phyloP scores from a whole-genome alignment of 2,888 invertebrate genomes.

The Eupithecia inturbata region DNA sequence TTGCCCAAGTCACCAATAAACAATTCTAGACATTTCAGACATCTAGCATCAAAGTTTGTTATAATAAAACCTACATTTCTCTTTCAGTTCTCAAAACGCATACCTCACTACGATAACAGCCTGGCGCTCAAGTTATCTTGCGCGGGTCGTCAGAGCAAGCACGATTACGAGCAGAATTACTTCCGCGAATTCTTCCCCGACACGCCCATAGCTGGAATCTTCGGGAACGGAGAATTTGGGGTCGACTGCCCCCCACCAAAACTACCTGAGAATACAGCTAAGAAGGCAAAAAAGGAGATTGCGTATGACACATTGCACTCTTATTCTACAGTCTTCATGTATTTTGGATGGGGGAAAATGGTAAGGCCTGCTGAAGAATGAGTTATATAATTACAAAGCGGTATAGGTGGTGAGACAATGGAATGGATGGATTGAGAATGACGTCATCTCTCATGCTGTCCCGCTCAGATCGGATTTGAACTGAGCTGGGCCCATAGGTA shows the following conservation, averaged over 20 bases:
- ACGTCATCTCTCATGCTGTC: too few species aligned
- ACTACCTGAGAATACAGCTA: constrained; percentile 52
- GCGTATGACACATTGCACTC: constrained; percentile 68
- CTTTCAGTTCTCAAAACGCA: constrained; percentile 68
- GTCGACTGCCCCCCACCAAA: constrained; percentile 63
- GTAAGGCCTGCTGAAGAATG: constrained; percentile 44
- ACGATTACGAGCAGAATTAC: constrained; percentile 67
- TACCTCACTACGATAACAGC: constrained; percentile 73
- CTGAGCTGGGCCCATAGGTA: too few species aligned
- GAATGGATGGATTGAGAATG: background rate
- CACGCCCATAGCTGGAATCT: constrained; percentile 72
- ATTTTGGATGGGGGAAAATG: constrained; percentile 77
- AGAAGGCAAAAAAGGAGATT: constrained; percentile 19
- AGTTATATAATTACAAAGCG: constrained; percentile 2
- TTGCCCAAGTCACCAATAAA: too few species aligned
- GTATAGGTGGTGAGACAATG: background rate
- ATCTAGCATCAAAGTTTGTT: background rate
- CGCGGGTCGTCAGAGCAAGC: constrained; percentile 71
- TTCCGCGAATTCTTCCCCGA: constrained; percentile 71
- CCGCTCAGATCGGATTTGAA: too few species aligned
- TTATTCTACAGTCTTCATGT: constrained; percentile 76
- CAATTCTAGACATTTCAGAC: too few species aligned
- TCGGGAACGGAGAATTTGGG: constrained; percentile 78
- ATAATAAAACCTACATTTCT: background rate
- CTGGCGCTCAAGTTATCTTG: constrained; percentile 75